A percentile compares a stretch with the other conserved stretches of the same genome.
These are phyloP conservation scores for Ecdyonurus torrentis DNA, from an alignment of 2,888 invertebrate species.

Conservation along the genomic window DNA sequence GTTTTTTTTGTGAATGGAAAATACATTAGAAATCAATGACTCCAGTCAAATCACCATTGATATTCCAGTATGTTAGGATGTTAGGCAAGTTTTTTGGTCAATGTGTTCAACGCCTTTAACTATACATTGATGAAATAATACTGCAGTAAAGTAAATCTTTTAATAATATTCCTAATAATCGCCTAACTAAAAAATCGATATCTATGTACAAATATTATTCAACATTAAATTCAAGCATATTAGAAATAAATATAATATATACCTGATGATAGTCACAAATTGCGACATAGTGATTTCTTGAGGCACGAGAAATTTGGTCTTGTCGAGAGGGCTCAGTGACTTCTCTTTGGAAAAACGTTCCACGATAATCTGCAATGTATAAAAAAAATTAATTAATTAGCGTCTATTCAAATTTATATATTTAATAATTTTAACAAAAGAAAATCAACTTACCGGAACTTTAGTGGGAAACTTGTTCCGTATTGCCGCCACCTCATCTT, in stretches of 20 bases:
- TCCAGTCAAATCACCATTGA: too few species aligned
- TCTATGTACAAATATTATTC: too few species aligned
- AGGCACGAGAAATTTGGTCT: constrained; percentile 75
- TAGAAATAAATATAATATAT: constrained; percentile 19
- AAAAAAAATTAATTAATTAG: constrained; percentile 6
- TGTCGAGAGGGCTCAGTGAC: constrained; percentile 57
- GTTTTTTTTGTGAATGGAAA: too few species aligned
- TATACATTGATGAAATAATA: too few species aligned
- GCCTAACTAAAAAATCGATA: too few species aligned
- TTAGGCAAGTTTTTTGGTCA: too few species aligned
- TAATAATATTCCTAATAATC: too few species aligned
- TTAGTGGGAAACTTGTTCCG: constrained; percentile 61
- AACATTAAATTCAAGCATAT: background rate
- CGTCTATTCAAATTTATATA: background rate
- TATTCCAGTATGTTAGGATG: too few species aligned
- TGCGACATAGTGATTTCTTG: constrained; percentile 81
- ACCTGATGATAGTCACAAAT: constrained; percentile 74
- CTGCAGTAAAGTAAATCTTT: too few species aligned
- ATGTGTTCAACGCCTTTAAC: too few species aligned
- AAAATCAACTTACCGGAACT: constrained; percentile 48
- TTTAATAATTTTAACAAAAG: background rate
- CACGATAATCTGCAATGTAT: constrained; percentile 2
- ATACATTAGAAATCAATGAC: too few species aligned
- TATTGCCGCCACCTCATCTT: constrained; percentile 63
- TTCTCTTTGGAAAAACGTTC: constrained; percentile 39